Percentiles rank a stretch among this genome's conserved stretches.
These are phyloP conservation scores for Amblyopsis hoosieri DNA, from an alignment of 2,797 vertebrate species.

Conservation along the genomic window DNA sequence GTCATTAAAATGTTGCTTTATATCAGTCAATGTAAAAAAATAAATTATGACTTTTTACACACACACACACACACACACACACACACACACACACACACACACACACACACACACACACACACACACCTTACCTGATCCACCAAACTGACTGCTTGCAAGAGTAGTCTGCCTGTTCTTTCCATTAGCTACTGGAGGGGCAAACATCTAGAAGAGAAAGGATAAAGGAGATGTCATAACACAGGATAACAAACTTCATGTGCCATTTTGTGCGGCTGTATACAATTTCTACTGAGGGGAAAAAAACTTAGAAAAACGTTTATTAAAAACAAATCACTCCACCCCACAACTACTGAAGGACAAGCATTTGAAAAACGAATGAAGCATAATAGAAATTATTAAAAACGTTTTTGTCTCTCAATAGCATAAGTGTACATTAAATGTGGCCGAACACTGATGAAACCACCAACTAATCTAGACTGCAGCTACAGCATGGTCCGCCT, in stretches of 20 bases:
- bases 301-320: too few relatives aligned
- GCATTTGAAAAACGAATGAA: too few relatives aligned
- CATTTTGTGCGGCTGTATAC: slow-evolving; percentile 39
- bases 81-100: background rate
- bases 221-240: slow-evolving; percentile 50
- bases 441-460: too few relatives aligned
- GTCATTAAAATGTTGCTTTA: slow-evolving; percentile 16
- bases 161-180: slow-evolving; percentile 96
- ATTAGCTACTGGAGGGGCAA: slow-evolving; percentile 94
- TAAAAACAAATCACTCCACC: too few relatives aligned
- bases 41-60: too few relatives aligned
- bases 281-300: background rate
- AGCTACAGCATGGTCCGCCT: slow-evolving; percentile 27
- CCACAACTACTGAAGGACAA: too few relatives aligned
- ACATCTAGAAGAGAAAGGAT: slow-evolving; percentile 89
- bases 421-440: too few relatives aligned
- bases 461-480: background rate
- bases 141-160: slow-evolving; percentile 91
- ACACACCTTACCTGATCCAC: slow-evolving; percentile 87
- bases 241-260: slow-evolving; percentile 58
- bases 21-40: background rate
- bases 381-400: too few relatives aligned
- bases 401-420: too few relatives aligned
- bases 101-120: background rate
- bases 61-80: background rate